These are phyloP conservation scores for Cygnus atratus DNA, from an alignment of 2,113 vertebrate species.

Conservation along the genomic window DNA sequence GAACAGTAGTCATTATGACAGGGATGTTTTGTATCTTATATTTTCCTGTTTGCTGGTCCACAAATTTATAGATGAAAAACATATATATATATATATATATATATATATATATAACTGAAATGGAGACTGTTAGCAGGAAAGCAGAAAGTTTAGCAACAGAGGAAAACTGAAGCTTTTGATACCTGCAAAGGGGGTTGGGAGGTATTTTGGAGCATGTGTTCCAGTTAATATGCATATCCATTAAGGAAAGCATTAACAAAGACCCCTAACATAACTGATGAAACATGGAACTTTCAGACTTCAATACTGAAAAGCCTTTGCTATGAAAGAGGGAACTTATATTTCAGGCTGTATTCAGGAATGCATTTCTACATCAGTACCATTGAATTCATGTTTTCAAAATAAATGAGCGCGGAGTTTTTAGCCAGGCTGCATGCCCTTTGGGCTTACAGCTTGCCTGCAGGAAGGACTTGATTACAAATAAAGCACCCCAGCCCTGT, in stretches of 20 bases:
- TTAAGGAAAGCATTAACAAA: not conserved
- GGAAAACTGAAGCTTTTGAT: not conserved
- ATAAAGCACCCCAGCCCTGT: not conserved
- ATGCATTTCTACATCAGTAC: not conserved
- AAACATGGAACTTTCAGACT: not conserved
- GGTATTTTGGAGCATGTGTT: not conserved
- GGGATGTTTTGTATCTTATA: not conserved
- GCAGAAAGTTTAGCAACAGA: not conserved
- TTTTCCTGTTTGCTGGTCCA: not conserved
- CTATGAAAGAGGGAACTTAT: not conserved
- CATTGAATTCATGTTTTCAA: not conserved
- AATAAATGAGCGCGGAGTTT: not conserved
- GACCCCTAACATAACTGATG: not conserved
- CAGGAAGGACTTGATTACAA: not conserved
- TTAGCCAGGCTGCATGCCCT: not conserved
- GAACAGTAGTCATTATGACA: not conserved
- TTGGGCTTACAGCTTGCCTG: not conserved
- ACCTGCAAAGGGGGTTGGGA: not conserved
- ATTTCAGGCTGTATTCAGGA: not conserved
- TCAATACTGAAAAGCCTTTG: not conserved
- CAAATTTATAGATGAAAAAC: not conserved
- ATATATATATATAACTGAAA: not conserved
- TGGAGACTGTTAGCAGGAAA: not conserved
- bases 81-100: not conserved
- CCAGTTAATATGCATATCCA: not conserved